Conservation (phyloP, 2,113 vertebrate genomes). For the Penelope pileata region DNA sequence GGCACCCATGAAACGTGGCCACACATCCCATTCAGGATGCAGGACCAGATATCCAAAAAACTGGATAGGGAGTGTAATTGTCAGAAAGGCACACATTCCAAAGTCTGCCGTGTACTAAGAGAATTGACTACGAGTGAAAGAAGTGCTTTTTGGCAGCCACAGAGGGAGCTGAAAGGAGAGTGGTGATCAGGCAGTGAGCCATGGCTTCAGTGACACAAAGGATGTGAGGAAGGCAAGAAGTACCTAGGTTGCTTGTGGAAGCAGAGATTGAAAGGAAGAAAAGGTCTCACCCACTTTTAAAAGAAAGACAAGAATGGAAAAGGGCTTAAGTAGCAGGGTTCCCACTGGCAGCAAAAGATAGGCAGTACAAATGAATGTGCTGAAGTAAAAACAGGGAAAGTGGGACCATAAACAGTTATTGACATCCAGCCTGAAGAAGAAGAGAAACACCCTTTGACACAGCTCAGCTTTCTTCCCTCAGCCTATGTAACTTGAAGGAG, state of each 20-base stretch:
- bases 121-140: background rate
- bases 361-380: background rate
- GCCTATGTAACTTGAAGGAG: background rate
- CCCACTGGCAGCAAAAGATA: background rate
- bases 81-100: background rate
- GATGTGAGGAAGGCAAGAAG: background rate
- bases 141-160: background rate
- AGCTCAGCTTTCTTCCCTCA: background rate
- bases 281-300: background rate
- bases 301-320: background rate
- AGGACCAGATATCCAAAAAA: background rate
- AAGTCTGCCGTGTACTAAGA: background rate
- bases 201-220: background rate
- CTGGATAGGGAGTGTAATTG: background rate
- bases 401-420: background rate
- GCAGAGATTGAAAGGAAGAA: background rate
- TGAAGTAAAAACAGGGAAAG: background rate
- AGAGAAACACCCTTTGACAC: background rate
- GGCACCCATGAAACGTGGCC: accelerated
- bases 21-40: background rate
- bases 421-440: background rate
- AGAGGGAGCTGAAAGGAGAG: background rate
- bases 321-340: background rate
- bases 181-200: background rate
- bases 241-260: background rate